These are phyloP conservation scores for Homalodisca vitripennis DNA, from an alignment of 1,140 invertebrate genomes.

Conservation along the genomic window DNA sequence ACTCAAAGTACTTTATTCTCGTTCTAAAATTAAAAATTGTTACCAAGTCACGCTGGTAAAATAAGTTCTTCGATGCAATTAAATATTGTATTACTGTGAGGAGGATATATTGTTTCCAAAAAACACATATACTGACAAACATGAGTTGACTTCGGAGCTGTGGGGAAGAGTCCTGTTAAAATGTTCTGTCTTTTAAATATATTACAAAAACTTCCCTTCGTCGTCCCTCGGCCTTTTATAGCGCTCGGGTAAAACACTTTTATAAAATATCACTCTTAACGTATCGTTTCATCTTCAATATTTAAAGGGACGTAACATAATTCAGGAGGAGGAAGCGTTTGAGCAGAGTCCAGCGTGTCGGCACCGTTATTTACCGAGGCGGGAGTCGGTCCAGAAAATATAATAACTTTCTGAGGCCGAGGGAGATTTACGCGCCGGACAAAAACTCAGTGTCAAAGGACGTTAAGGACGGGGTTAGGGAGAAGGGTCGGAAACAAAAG, in stretches of 20 bases:
- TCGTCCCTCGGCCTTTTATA: too few species aligned
- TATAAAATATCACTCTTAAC: slow-evolving; percentile 14
- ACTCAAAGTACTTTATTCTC: too few species aligned
- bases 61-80: too few species aligned
- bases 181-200: too few species aligned
- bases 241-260: background rate
- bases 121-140: too few species aligned
- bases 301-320: slow-evolving; percentile 3
- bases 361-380: slow-evolving; percentile 12
- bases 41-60: too few species aligned
- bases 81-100: too few species aligned
- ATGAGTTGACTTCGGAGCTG: too few species aligned
- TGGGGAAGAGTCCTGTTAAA: too few species aligned
- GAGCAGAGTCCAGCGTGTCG: background rate
- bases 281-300: slow-evolving; percentile 15
- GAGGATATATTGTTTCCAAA: too few species aligned
- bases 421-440: slow-evolving; percentile 15
- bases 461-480: slow-evolving; percentile 22
- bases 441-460: slow-evolving; percentile 34
- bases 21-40: too few species aligned
- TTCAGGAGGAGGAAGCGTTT: slow-evolving; percentile 14
- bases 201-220: too few species aligned
- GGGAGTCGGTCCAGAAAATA: slow-evolving; percentile 22
- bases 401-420: slow-evolving; percentile 22
- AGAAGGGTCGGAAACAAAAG: slow-evolving; percentile 27